Conservation (phyloP, 2,113 vertebrate species). For the Brachyhypopomus gauderio region DNA sequence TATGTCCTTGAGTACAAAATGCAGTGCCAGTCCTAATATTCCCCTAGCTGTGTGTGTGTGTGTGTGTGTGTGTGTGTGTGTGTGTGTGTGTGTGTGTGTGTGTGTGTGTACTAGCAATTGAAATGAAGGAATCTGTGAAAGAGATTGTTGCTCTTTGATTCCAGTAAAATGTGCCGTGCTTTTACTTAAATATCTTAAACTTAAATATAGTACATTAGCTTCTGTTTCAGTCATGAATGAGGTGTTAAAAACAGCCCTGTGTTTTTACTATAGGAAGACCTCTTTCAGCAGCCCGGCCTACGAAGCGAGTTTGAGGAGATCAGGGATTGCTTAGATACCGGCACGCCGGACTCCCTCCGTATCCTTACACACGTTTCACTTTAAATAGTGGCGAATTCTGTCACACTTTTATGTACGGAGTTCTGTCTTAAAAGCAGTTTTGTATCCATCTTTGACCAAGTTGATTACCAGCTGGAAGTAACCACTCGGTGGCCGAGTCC, state of each 20-base stretch:
- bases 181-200: no score
- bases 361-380: conserved; percentile 76
- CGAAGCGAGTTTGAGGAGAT: conserved; percentile 90
- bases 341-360: conserved; percentile 85
- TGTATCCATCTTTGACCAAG: not conserved
- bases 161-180: not conserved
- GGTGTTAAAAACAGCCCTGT: not conserved
- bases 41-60: not conserved
- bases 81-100: not conserved
- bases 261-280: conserved; percentile 83
- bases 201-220: no score
- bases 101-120: no score
- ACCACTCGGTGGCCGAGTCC: conserved; percentile 92
- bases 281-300: conserved; percentile 96
- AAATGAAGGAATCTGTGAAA: conserved; percentile 30
- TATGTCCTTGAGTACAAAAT: not conserved
- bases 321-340: conserved; percentile 91
- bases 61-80: no score
- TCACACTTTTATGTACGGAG: not conserved
- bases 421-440: not conserved
- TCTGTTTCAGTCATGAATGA: not conserved
- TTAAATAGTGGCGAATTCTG: not conserved
- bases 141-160: not conserved
- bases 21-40: no score
- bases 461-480: conserved; percentile 81